Base-by-base conservation (phyloP, 2,888 invertebrate genomes). In the Ferdinandea cuprea region DNA sequence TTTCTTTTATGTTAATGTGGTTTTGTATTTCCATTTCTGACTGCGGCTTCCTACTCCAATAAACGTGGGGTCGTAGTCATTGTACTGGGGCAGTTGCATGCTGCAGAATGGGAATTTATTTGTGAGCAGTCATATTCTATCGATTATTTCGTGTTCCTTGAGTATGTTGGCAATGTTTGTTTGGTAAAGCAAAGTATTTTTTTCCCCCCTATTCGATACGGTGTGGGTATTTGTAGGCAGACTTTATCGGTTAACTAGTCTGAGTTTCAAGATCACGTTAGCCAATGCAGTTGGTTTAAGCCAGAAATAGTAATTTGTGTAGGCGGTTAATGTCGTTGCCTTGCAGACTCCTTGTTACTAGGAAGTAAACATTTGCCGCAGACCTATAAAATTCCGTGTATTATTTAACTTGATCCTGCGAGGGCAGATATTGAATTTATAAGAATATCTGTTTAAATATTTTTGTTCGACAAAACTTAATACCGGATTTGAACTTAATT, bases 221-320 rank as follows among this genome's bases (percentile, higher is more conserved):
- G 5, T 13, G 46, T 35, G 35, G 46, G 48, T 35, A 17, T 21
- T 25, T 15, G 65, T 65, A 52, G 65, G 65, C 19, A 52, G 65
- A 52, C 50, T 52, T 52, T 66, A 66, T 66, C 65, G 13, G 65
- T 35, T 66, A 50, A 52, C 40, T 13, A 40, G 40, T 42, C 52
- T 52, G 19, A 52, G 37, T 19, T 52, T 52, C 65, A 66, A 42
- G 65, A 52, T 28, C 28, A 66, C 21, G 25, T 28, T 30, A 66
- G 30, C 28, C 30, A 40, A 52, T 19, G 65, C 30, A 30, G 44
- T 52, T 66, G 52, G 15, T 17, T 30, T 50, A 13, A 11, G 15
- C 11, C 40, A 50, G 30, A 66, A 71, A 59, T 71, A 59, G 71
- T n/a, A 6, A 59, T 56, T 37, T 59, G 71, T 71, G 71, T 71